Conservation (phyloP, 2,113 vertebrate genomes). For the Barnardius zonarius region DNA sequence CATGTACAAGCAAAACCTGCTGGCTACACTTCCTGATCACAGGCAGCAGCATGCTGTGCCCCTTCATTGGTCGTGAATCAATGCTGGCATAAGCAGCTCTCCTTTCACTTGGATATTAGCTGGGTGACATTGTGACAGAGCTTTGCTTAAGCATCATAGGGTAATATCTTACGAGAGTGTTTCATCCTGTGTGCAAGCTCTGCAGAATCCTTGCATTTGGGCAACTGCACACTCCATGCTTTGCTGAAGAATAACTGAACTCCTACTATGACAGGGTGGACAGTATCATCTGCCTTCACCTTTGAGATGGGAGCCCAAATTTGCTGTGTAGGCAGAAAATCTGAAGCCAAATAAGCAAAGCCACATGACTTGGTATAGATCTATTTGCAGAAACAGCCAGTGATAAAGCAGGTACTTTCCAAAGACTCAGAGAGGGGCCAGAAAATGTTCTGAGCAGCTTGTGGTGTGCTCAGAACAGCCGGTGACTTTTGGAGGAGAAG, state of each 20-base stretch:
- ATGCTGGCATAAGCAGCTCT: not conserved
- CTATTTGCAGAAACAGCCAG: conserved; percentile 6
- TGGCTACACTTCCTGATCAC: not conserved
- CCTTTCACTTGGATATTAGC: not conserved
- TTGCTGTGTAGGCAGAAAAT: not conserved
- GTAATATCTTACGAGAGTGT: not conserved
- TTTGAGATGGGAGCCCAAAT: not conserved
- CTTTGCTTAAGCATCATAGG: not conserved
- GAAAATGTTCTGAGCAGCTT: not conserved
- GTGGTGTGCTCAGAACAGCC: not conserved
- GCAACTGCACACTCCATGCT: fast-evolving
- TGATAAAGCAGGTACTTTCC: conserved; percentile 40
- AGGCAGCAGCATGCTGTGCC: not conserved
- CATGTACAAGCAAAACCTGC: not conserved
- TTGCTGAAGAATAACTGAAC: not conserved
- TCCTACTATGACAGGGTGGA: not conserved
- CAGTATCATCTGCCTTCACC: not conserved
- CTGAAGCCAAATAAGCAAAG: not conserved
- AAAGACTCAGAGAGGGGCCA: not conserved
- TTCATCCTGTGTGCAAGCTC: not conserved
- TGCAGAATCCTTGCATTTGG: not conserved
- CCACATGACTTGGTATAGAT: not conserved
- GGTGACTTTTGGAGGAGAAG: not conserved
- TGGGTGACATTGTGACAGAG: not conserved
- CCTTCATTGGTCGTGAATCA: fast-evolving